Conservation (phyloP, 2,888 invertebrate genomes). For the Leucophenga maculata region DNA sequence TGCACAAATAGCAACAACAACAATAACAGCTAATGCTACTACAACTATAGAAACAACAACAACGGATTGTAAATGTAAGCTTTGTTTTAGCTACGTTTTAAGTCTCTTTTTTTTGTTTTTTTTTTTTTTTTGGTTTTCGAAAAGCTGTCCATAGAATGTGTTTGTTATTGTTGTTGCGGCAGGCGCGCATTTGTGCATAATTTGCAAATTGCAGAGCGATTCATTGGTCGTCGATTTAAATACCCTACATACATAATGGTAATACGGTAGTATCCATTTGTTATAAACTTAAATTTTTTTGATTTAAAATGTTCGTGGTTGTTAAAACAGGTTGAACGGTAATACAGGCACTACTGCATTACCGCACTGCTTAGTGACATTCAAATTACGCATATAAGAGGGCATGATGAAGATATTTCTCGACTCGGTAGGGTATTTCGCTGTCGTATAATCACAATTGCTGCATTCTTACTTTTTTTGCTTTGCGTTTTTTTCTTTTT, state of each 20-base stretch:
- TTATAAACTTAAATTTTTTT: too few relatives aligned
- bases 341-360: too few relatives aligned
- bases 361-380: too few relatives aligned
- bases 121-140: background rate
- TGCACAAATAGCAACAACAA: constrained; percentile 10
- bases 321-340: too few relatives aligned
- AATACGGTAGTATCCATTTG: too few relatives aligned
- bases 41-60: background rate
- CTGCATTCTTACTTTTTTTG: background rate
- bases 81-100: too few relatives aligned
- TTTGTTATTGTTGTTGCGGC: background rate
- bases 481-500: background rate
- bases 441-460: constrained; percentile 4
- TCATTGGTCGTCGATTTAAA: too few relatives aligned
- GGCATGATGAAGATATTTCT: too few relatives aligned
- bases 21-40: background rate
- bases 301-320: too few relatives aligned
- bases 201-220: constrained; percentile 37
- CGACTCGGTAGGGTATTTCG: constrained; percentile 12
- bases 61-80: background rate
- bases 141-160: constrained; percentile 10
- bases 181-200: constrained; percentile 29
- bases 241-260: too few relatives aligned
- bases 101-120: too few relatives aligned
- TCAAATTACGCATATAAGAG: too few relatives aligned